These are phyloP conservation scores for Hylyphantes graminicola DNA, from an alignment of 1,140 invertebrate species.

Conservation along the genomic window DNA sequence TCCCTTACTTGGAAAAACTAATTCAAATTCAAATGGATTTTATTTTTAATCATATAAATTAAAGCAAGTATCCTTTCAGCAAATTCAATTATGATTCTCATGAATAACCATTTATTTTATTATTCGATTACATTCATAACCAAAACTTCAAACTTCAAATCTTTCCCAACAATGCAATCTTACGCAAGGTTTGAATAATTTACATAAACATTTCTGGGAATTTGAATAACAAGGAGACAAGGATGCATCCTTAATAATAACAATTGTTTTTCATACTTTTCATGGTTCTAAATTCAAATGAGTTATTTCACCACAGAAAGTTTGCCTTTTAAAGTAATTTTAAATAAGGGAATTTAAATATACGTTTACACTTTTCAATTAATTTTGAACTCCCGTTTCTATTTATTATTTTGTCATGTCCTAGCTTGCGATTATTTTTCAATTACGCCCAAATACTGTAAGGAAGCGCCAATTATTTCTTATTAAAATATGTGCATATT, in stretches of 20 bases:
- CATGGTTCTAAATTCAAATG: conserved; percentile 28
- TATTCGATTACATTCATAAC: too few species aligned
- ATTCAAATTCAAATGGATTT: too few species aligned
- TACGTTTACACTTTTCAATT: conserved; percentile 54
- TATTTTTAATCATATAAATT: too few species aligned
- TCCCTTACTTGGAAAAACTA: too few species aligned
- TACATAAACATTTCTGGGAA: not conserved
- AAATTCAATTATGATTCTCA: too few species aligned
- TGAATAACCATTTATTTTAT: too few species aligned
- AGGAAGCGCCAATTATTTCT: conserved; percentile 56
- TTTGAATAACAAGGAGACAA: conserved; percentile 19
- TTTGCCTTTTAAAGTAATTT: not conserved
- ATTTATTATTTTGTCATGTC: conserved; percentile 56
- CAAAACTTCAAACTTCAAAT: not conserved
- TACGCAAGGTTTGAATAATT: too few species aligned
- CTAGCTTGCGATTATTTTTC: conserved; percentile 55
- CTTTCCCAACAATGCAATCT: conserved; percentile 2
- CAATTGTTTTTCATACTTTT: conserved; percentile 33
- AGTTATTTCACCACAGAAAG: conserved; percentile 4
- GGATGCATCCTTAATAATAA: not conserved
- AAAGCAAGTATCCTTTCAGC: too few species aligned
- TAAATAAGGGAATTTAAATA: not conserved
- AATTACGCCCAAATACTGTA: conserved; percentile 53
- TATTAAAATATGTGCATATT: conserved; percentile 58
- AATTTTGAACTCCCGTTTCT: conserved; percentile 37